A percentile compares a stretch with the other conserved stretches of the same genome.
Evolutionary conservation across 2,113 vertebrate genomes (phyloP).

Genomic region (Shinisaurus crocodilurus): DNA sequence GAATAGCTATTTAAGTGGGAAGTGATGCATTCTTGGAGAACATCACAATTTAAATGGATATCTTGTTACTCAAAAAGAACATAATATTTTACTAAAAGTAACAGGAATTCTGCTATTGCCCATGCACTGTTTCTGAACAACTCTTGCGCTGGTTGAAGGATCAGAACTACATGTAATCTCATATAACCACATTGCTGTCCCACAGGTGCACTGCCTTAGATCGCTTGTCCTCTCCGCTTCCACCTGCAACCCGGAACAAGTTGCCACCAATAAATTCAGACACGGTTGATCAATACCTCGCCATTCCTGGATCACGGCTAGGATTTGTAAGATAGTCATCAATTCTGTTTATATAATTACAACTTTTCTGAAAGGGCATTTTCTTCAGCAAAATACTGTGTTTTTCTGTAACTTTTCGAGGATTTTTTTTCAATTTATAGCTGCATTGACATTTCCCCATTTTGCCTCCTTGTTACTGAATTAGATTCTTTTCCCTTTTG

Average conservation of each 20-base stretch:
- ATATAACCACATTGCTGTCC: constrained; percentile 42
- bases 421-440: not conserved
- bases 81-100: not conserved
- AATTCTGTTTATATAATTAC: not conserved
- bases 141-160: not conserved
- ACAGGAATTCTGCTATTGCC: not conserved
- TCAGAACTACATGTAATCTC: not conserved
- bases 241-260: constrained; percentile 60
- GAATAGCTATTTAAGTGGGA: not conserved
- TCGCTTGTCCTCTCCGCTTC: constrained; percentile 61
- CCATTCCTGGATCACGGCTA: constrained; percentile 62
- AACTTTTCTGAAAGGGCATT: not conserved
- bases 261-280: constrained; percentile 79
- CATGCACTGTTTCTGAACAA: not conserved
- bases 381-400: not conserved
- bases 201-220: constrained; percentile 73
- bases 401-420: not conserved
- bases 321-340: constrained; percentile 69
- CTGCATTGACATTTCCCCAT: not conserved
- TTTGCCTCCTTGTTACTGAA: not conserved
- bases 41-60: not conserved
- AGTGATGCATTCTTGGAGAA: not conserved
- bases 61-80: not conserved
- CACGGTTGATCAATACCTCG: constrained; percentile 60
- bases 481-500: not conserved